A percentile compares a stretch with the other conserved stretches of the same genome.
Evolutionary conservation across 1,140 invertebrate genomes (phyloP).

Genomic region (Sarcophaga bullata): DNA sequence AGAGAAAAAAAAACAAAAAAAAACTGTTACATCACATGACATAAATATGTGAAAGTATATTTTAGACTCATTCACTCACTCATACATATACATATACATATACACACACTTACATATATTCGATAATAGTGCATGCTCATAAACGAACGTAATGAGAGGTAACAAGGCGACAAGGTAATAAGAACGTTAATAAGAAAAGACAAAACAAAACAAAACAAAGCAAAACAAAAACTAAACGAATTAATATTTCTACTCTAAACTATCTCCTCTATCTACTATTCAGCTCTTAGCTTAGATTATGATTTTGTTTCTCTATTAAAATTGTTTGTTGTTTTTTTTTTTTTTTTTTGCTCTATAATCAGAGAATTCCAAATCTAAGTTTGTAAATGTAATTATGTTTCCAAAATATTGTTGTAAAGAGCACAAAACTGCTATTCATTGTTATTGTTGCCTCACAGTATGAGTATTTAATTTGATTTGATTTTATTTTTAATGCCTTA

Average conservation of each 20-base stretch:
- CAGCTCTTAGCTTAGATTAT: not conserved
- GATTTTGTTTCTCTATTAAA: not conserved
- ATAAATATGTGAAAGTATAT: slow-evolving; percentile 39
- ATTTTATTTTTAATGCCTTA: not conserved
- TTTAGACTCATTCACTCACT: not conserved
- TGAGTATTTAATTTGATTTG: not conserved
- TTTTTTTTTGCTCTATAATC: not conserved
- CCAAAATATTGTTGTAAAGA: too few relatives aligned
- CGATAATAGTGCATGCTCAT: not conserved
- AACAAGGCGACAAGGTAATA: not conserved
- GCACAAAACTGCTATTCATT: not conserved
- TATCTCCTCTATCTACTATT: too few relatives aligned
- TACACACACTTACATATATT: not conserved
- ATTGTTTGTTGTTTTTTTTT: not conserved
- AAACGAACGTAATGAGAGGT: too few relatives aligned
- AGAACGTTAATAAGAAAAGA: not conserved
- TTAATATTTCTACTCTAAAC: too few relatives aligned
- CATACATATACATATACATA: not conserved
- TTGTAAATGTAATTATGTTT: not conserved
- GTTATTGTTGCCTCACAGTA: not conserved
- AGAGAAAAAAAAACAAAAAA: not conserved
- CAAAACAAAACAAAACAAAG: too few relatives aligned
- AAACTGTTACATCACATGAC: slow-evolving; percentile 32
- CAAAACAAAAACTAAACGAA: too few relatives aligned
- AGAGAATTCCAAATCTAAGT: not conserved